A percentile compares a stretch with the other conserved stretches of the same genome.
phyloP scores from a whole-genome alignment of 2,888 invertebrate species.

The Teleogryllus oceanicus region DNA sequence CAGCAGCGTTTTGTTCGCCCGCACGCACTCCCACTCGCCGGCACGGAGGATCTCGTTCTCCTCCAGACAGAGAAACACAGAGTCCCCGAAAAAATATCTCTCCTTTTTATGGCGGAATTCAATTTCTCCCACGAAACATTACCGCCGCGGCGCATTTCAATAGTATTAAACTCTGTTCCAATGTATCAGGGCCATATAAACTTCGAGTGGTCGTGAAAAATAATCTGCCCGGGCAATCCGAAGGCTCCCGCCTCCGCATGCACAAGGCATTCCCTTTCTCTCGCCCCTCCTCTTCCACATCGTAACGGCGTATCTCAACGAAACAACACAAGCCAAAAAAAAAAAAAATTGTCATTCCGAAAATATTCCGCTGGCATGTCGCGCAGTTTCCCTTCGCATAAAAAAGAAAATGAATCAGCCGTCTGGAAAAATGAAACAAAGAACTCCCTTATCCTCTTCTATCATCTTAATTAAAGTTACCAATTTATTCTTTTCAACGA shows the following conservation, averaged over 20 bases:
- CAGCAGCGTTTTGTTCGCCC: too few species aligned
- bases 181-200: conserved; percentile 18
- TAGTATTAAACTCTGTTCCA: conserved; percentile 18
- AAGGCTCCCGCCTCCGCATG: background rate
- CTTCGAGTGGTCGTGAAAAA: conserved; percentile 18
- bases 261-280: background rate
- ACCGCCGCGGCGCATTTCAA: conserved; percentile 18
- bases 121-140: background rate
- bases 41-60: too few species aligned
- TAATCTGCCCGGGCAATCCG: background rate
- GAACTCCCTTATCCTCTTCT: conserved; percentile 36
- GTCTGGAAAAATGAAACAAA: conserved; percentile 36
- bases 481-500: conserved; percentile 45
- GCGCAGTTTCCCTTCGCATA: conserved; percentile 20
- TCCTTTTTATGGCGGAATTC: background rate
- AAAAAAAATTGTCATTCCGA: conserved; percentile 20
- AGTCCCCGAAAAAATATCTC: background rate
- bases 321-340: background rate
- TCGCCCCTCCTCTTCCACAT: background rate
- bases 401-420: conserved; percentile 32
- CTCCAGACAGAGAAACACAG: too few species aligned
- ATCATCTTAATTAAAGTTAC: conserved; percentile 53
- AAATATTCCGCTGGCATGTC: conserved; percentile 21
- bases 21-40: too few species aligned
- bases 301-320: conserved; percentile 10